Evolutionary conservation across 2,888 invertebrate species (phyloP).

Genomic region (Lasius platythorax): DNA sequence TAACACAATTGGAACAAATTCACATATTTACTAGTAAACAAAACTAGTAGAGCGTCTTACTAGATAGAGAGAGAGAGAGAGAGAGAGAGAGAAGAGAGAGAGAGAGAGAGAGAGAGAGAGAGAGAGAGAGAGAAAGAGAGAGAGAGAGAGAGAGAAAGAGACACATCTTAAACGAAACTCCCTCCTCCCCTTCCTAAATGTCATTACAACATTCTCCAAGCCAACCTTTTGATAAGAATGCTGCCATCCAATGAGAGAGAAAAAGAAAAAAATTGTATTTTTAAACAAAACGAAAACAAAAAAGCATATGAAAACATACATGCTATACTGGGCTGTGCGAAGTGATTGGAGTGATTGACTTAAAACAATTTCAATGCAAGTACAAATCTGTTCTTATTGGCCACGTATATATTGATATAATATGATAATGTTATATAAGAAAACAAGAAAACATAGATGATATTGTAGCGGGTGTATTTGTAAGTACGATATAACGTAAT

Average conservation of each 20-base stretch:
- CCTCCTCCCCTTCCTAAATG: slow-evolving; percentile 82
- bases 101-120: slow-evolving; percentile 69
- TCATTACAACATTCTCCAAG: slow-evolving; percentile 85
- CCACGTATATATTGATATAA: slow-evolving; percentile 85
- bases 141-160: slow-evolving; percentile 53
- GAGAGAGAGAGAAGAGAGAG: background rate
- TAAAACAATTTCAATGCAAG: slow-evolving; percentile 86
- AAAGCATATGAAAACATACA: slow-evolving; percentile 83
- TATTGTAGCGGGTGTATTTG: slow-evolving; percentile 83
- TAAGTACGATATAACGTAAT: slow-evolving; percentile 82
- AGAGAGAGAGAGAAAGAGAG: slow-evolving; percentile 56
- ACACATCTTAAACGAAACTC: slow-evolving; percentile 43
- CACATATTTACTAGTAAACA: slow-evolving; percentile 79
- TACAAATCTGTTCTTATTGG: slow-evolving; percentile 86
- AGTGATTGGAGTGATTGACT: slow-evolving; percentile 85
- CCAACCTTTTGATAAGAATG: slow-evolving; percentile 85
- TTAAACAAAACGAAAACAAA: slow-evolving; percentile 82
- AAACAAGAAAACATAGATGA: slow-evolving; percentile 77
- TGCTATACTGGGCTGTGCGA: slow-evolving; percentile 86
- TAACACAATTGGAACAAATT: slow-evolving; percentile 83
- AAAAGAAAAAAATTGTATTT: slow-evolving; percentile 81
- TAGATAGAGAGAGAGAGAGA: slow-evolving; percentile 71
- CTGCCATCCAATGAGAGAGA: slow-evolving; percentile 81
- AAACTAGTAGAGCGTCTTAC: slow-evolving; percentile 76
- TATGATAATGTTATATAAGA: slow-evolving; percentile 82